Evolutionary conservation across 2,797 vertebrate genomes (phyloP), one percentile per base, ranked within the genome.

Genomic region (Synaphobranchus kaupii): DNA sequence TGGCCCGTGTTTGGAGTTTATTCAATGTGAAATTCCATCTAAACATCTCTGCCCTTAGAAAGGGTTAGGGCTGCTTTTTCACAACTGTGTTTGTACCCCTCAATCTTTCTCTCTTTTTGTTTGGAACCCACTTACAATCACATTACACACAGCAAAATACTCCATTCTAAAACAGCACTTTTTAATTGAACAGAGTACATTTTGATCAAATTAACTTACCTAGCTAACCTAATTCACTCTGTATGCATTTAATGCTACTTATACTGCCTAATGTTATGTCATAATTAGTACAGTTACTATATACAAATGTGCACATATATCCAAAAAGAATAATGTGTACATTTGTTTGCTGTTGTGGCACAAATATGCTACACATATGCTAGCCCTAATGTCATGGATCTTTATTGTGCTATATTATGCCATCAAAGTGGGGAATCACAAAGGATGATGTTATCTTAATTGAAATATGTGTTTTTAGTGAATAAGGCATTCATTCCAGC

Each of bases 1-100:
- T 28, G 63, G 81, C 31, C 84, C 10, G 22, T 28, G 81, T 84
- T 73, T 87, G 84, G 56, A 48, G 81, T 60, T 66, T 86, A 56
- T 87, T 85, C 34, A 48, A 84, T 76, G 71, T 28, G 54, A 66
- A 3, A 68, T 86, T 84, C 88, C 82, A 15, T 71, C 73, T 88
- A 81, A 87, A 83, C 89, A 68, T 84, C 83, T 63, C 47, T 86
- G 68, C 81, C 83, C 89, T 90, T 88, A 73, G 86, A 86, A 90
- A 88, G 60, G 39, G 84, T 87, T 82, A n/a, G n/a, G n/a, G n/a
- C 88, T 89, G 91, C 91, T 87, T 78, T 88, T 86, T 84, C 85
- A 89, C 71, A 39, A 58, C 50, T 88, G 4, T 87, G 82, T 89
- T 86, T 89, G 85, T 31, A 25, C 87, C 88, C 86, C 34, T 85